Evolutionary conservation across 2,797 vertebrate species (phyloP), one percentile per base, ranked within the genome.

Genomic region (Chelonia mydas): DNA sequence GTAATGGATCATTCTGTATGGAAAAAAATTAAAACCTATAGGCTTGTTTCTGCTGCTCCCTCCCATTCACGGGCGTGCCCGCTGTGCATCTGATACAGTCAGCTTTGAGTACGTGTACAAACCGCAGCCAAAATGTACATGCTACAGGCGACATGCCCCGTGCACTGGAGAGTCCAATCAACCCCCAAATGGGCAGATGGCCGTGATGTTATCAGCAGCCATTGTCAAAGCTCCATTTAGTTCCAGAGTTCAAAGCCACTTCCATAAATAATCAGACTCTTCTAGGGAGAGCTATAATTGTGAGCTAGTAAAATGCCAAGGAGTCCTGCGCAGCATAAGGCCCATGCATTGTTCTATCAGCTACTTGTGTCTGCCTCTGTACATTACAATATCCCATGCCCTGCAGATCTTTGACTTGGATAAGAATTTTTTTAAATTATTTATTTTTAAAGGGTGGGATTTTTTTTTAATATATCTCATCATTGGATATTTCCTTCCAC

Each of bases 351-450:
- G n/a, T 11, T 6, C 16, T 77, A 83, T 53, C n/a, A 50, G 13
- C 5, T 0, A 78, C 3, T 28, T 16, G 19, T 15, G 37, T 53
- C 85, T 31, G 51, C 51, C 83, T 91, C 45, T 37, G 45, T 28
- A 19, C 2, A 45, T 61, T n/a, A 13, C 25, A 6, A 51, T 8
- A 11, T 5, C 8, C 19, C 5, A 5, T 0, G 2, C 4, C 47
- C 28, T 0, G 15, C 1, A 27, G 65, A 88, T 50, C 51, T 88
- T 45, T 27, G 41, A 6, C 10, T 79, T 11, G 37, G 51, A 25
- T 59, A 11, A 49, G 23, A 86, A 9, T 1, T 85, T 85, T 1
- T 1, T 5, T 2, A 0, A 33, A 17, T n/a, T 27, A 76, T 61
- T 72, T 2, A 5, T 33, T 68, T 37, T 11, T 76, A 33, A 77